Evolutionary conservation across 2,113 vertebrate species (phyloP), one percentile per base, ranked within the genome.

Genomic region (Periophthalmus modestus): DNA sequence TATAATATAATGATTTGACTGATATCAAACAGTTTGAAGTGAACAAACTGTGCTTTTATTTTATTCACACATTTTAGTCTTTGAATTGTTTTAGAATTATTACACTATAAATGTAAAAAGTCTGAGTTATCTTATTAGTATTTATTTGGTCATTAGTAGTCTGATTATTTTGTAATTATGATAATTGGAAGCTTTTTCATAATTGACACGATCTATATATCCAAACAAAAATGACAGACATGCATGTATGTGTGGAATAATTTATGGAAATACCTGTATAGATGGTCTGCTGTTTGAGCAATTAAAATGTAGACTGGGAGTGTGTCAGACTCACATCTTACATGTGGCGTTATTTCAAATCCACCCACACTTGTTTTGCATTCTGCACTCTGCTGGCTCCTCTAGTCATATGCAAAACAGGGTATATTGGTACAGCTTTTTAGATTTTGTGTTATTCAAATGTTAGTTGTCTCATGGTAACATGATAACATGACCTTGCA

Each of bases 351-450:
- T 34, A 4, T 84, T 85, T 82, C 85, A 85, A 82, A 85, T 83
- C 86, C 90, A 75, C 90, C 88, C 84, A 90, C 89, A 33, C 84
- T 79, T 79, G 75, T 84, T 87, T 87, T 84, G 74, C 75, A 80
- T 82, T 75, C 75, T 82, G 71, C 72, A 57, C 83, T 78, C 79
- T 71, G 57, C 72, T 55, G 73, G 67, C 72, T 84, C 52, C 65
- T 77, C 57, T 81, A 83, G 87, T 87, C 74, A 69, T 68, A 87
- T 90, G 85, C 86, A 81, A 50, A 78, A 57, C 83, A 83, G 63
- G 16, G 54, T 74, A 65, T 39, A 43, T 68, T 78, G 6, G 7
- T 46, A 24, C 21, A 66, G 71, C 63, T n/a, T 66, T 68, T 76
- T 5, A 65, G 62, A 63, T 36, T 63, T 34, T 36, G 34, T n/a